Evolutionary conservation across 2,797 vertebrate genomes (phyloP).

Genomic region (Eleutherodactylus coqui): DNA sequence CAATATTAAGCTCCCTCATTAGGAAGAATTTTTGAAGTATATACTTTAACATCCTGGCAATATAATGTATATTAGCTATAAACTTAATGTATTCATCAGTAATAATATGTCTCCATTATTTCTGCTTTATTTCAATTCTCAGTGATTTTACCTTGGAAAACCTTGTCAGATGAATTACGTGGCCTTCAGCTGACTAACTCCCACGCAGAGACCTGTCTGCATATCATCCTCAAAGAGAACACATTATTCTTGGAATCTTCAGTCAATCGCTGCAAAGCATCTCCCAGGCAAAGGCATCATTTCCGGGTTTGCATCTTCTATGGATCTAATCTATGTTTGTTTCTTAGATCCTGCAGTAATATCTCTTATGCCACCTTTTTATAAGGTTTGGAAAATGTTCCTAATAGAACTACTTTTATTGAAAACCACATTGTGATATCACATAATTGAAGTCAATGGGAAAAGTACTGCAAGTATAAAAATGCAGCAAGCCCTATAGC

Average conservation of each 20-base stretch:
- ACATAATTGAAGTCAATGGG: not conserved
- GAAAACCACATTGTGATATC: not conserved
- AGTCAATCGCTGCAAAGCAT: slow-evolving; percentile 40
- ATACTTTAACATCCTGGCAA: not conserved
- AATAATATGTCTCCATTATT: slow-evolving; percentile 22
- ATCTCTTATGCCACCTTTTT: not conserved
- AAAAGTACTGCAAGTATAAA: not conserved
- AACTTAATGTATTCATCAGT: slow-evolving; percentile 10
- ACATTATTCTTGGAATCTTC: slow-evolving; percentile 30
- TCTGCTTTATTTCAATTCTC: slow-evolving; percentile 1
- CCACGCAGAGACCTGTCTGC: slow-evolving; percentile 49
- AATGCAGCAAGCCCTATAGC: not conserved
- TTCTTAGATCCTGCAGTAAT: not conserved
- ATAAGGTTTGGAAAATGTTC: not conserved
- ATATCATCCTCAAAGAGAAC: slow-evolving; percentile 38
- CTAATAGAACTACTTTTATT: not conserved
- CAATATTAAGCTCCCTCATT: not conserved
- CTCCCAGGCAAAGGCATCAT: not conserved
- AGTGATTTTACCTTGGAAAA: slow-evolving; percentile 53
- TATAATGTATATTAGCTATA: not conserved
- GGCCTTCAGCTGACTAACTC: slow-evolving; percentile 53
- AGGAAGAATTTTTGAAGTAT: not conserved
- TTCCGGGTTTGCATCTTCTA: not conserved
- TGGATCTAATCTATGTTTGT: not conserved
- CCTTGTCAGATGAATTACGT: slow-evolving; percentile 55